These are phyloP conservation scores for Rynchops niger DNA, from an alignment of 2,113 vertebrate species.

Conservation along the genomic window DNA sequence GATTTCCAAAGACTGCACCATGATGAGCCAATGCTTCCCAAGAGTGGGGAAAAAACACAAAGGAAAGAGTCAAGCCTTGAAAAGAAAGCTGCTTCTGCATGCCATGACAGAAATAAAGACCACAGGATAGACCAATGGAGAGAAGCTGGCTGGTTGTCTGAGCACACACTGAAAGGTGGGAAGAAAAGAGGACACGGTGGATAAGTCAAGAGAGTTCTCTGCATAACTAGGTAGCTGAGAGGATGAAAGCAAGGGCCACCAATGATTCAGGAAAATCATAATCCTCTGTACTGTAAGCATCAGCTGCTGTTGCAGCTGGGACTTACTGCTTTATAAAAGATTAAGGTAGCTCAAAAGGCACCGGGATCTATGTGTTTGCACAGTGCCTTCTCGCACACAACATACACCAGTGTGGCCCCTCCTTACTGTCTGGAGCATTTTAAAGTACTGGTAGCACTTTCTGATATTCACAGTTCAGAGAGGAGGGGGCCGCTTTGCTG, in stretches of 20 bases:
- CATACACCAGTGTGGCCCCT: not conserved
- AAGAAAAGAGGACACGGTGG: not conserved
- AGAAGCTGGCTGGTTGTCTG: not conserved
- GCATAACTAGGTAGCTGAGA: not conserved
- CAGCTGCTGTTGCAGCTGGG: not conserved
- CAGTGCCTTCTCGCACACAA: not conserved
- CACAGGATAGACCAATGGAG: not conserved
- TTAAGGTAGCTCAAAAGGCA: not conserved
- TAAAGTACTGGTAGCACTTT: not conserved
- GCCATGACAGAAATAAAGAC: constrained; percentile 1
- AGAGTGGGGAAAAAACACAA: not conserved
- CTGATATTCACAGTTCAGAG: not conserved
- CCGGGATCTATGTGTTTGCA: not conserved
- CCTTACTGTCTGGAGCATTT: not conserved
- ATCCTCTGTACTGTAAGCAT: not conserved
- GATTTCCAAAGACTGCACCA: constrained; percentile 16
- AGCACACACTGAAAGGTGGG: not conserved
- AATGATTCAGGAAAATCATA: not conserved
- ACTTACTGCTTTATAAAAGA: not conserved
- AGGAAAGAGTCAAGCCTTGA: not conserved
- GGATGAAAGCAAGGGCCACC: not conserved
- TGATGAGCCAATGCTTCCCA: not conserved
- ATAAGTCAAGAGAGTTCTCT: not conserved
- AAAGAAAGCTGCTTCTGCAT: constrained; percentile 29
- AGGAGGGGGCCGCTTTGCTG: not conserved